These are phyloP conservation scores for Homarus americanus DNA, from an alignment of 1,140 invertebrate species.

Conservation along the genomic window DNA sequence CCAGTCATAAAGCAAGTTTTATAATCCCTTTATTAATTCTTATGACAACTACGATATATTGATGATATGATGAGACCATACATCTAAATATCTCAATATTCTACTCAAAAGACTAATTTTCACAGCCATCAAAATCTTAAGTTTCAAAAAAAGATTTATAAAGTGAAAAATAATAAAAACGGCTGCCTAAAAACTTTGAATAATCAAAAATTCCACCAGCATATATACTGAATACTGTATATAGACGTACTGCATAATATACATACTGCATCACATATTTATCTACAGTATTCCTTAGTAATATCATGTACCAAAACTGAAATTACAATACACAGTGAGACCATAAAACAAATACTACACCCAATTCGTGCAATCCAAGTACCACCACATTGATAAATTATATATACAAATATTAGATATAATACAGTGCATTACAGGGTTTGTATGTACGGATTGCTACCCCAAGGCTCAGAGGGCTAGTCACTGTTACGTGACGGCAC, in stretches of 20 bases:
- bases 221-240: too few relatives aligned
- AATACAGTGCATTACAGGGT: slow-evolving; percentile 22
- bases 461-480: neutral
- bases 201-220: too few relatives aligned
- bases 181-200: too few relatives aligned
- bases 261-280: too few relatives aligned
- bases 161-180: neutral
- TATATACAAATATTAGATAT: slow-evolving; percentile 38
- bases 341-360: slow-evolving; percentile 15
- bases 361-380: slow-evolving; percentile 51
- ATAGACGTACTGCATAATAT: too few relatives aligned
- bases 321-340: neutral
- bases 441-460: slow-evolving; percentile 39
- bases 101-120: neutral
- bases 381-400: slow-evolving; percentile 52
- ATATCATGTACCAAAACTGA: neutral
- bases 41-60: neutral
- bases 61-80: neutral
- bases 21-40: too few relatives aligned
- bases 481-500: neutral
- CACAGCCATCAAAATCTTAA: neutral
- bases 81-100: neutral
- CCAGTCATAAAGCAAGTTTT: slow-evolving; percentile 14
- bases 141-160: neutral
- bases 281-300: too few relatives aligned